Conservation (phyloP, 53 echinoderm and acorn worm species). For the Zoroaster sp. region DNA sequence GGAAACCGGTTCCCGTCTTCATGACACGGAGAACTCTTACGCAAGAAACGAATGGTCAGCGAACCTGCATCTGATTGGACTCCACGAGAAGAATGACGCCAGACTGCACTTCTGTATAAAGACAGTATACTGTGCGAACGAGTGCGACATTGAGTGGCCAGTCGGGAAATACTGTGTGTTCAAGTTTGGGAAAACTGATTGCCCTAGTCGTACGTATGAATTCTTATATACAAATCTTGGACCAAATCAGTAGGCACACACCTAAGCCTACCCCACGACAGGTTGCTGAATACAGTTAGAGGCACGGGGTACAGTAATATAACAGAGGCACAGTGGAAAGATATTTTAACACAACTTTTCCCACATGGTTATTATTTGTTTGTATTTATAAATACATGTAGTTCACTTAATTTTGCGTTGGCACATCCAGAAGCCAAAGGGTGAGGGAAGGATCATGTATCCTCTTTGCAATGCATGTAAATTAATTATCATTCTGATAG, state of each 20-base stretch:
- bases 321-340: not conserved
- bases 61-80: constrained; percentile 4
- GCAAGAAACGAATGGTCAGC: constrained; percentile 42
- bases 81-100: not conserved
- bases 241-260: too few relatives aligned
- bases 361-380: not conserved
- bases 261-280: not conserved
- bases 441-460: too few relatives aligned
- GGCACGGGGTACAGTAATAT: not conserved
- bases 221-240: not conserved
- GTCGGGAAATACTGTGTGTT: constrained; percentile 51
- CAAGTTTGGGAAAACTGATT: not conserved
- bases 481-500: too few relatives aligned
- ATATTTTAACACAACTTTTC: not conserved
- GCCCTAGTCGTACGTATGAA: constrained; percentile 20
- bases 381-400: too few relatives aligned
- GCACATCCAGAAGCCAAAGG: too few relatives aligned
- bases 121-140: not conserved
- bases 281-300: too few relatives aligned
- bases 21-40: constrained; percentile 24
- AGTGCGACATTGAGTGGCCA: constrained; percentile 7
- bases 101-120: constrained; percentile 52
- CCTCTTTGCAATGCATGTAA: too few relatives aligned
- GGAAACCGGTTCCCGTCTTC: constrained; percentile 17
- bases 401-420: too few relatives aligned